phyloP scores from a whole-genome alignment of 2,113 vertebrate species.

The Hypanus sabinus region DNA sequence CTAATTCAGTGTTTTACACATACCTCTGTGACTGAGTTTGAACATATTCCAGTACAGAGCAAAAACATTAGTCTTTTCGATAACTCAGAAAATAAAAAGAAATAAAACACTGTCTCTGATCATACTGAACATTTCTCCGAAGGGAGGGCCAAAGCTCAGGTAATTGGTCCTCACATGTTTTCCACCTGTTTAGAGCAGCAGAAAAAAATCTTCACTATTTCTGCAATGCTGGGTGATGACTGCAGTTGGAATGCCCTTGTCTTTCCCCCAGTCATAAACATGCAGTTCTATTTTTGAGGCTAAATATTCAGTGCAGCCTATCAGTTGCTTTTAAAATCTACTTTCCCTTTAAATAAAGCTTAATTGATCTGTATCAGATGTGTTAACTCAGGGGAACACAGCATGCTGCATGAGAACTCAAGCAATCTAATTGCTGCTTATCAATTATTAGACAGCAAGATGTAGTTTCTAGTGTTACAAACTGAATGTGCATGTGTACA shows the following conservation, averaged over 20 bases:
- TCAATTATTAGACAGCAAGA: not conserved
- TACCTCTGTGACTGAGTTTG: not conserved
- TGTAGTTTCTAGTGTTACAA: not conserved
- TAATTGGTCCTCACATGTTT: not conserved
- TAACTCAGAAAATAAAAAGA: not conserved
- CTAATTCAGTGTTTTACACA: not conserved
- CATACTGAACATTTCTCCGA: not conserved
- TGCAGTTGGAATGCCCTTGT: not conserved
- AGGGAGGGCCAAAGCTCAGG: not conserved
- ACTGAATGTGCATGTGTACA: not conserved
- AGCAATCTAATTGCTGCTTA: not conserved
- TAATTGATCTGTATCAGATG: conserved; percentile 11
- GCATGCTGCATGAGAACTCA: not conserved
- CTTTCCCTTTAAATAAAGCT: not conserved
- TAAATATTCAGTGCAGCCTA: not conserved
- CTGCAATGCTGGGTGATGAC: not conserved
- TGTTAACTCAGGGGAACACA: not conserved
- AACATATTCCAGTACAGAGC: not conserved
- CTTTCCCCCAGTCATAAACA: not conserved
- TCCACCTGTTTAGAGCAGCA: not conserved
- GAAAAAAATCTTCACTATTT: not conserved
- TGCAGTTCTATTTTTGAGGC: not conserved
- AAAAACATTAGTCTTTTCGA: not conserved
- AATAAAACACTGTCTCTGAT: too few species aligned
- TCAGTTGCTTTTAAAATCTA: conserved; percentile 16